Evolutionary conservation across 23 tunicate species (phyloP), one percentile per base, ranked within the genome.

Genomic region (Corella eumyota): DNA sequence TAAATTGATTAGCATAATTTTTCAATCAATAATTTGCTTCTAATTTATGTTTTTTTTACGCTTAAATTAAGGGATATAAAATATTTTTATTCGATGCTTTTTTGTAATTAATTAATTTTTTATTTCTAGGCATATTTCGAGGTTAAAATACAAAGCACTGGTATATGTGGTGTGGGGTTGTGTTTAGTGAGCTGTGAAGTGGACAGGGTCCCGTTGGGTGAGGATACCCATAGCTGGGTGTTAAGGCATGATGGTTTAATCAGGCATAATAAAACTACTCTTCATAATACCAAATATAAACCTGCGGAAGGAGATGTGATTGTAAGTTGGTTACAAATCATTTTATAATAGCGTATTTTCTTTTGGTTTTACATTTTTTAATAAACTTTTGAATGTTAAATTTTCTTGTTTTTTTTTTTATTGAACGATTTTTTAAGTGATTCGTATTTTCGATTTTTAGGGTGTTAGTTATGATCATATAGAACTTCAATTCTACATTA

Each of bases 101-200:
- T n/a, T n/a, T n/a, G n/a, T n/a, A n/a, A n/a, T n/a, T n/a, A n/a
- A n/a, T n/a, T n/a, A n/a, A n/a, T n/a, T n/a, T n/a, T n/a, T n/a
- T n/a, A n/a, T 31, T 53, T 9, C 25, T 34, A 79, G 88, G 94
- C 83, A 15, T 93, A 93, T 66, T 93, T 93, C 65, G 95, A 93
- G 85, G 93, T 76, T 22, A 93, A 93, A 38, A 33, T 93, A 26
- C 99, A 93, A 55, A 73, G 85, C 70, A 57, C 86, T 36, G 99
- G 99, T 28, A 73, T 93, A 22, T 93, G 90, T 83, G 99, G 99
- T 1, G 72, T 88, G 40, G 99, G 99, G 46, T 59, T 93, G 24
- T 90, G 90, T 29, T 59, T 65, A 22, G 83, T 45, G 13, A 69
- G 50, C 29, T 47, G 69, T 22, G 68, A 84, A 9, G 31, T 93